These are phyloP conservation scores for Aphaenogaster floridana DNA, from an alignment of 1,140 invertebrate species.

Conservation along the genomic window DNA sequence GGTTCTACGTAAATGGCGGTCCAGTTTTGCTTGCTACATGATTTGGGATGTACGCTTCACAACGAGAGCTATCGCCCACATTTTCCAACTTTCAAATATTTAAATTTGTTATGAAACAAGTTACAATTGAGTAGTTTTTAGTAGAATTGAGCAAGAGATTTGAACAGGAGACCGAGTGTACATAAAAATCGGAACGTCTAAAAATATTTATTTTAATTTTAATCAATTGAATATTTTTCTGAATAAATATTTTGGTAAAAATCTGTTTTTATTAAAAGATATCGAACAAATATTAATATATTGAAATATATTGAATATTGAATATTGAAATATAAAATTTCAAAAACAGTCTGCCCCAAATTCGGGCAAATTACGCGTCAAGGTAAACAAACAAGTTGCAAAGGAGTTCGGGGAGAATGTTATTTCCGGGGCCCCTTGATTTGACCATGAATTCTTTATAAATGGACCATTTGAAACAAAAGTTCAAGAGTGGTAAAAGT, in stretches of 20 bases:
- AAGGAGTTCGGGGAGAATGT: too few relatives aligned
- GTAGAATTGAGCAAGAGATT: not conserved
- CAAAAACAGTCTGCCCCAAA: not conserved
- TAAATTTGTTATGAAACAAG: slow-evolving; percentile 22
- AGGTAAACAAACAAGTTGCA: not conserved
- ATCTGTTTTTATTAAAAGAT: not conserved
- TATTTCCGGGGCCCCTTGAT: too few relatives aligned
- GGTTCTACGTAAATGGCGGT: not conserved
- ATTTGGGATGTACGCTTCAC: not conserved
- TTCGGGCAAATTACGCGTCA: not conserved
- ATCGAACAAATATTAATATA: not conserved
- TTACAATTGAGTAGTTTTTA: not conserved
- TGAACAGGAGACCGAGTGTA: not conserved
- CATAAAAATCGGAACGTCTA: not conserved
- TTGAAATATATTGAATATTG: too few relatives aligned
- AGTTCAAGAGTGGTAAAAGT: too few relatives aligned
- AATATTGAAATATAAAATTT: not conserved
- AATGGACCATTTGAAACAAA: too few relatives aligned
- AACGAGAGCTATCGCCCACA: not conserved
- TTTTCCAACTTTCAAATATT: slow-evolving; percentile 20
- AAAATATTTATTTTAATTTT: slow-evolving; percentile 27
- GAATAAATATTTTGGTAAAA: not conserved
- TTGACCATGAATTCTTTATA: too few relatives aligned
- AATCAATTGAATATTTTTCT: not conserved
- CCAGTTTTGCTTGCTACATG: not conserved